Percentiles rank a stretch among this genome's conserved stretches.
phyloP scores from a whole-genome alignment of 37 sponge, comb jelly and placozoan species.

The Aplysina aerophoba region DNA sequence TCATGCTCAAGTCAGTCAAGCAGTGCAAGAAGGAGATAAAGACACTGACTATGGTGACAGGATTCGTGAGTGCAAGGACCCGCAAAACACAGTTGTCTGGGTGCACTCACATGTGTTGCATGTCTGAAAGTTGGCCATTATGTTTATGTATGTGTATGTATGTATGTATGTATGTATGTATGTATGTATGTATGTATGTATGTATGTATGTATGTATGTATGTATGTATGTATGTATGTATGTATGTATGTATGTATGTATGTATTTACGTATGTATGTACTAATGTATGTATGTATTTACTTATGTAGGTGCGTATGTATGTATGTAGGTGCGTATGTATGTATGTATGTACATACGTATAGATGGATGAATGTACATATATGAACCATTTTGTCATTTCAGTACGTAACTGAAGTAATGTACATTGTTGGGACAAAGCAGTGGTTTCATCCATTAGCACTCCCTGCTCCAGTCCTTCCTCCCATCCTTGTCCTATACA shows the following conservation, averaged over 20 bases:
- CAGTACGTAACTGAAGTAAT: no score
- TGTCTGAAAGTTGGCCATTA: neutral
- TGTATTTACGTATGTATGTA: neutral
- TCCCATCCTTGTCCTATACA: neutral
- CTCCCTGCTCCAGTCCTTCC: slow-evolving; percentile 6
- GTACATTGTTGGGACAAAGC: no score
- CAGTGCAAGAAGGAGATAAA: slow-evolving; percentile 91
- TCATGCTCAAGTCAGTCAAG: slow-evolving; percentile 77
- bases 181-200: no score
- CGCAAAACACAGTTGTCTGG: no score
- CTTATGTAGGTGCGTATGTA: neutral
- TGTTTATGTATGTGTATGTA: no score
- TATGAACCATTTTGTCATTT: no score
- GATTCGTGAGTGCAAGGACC: slow-evolving; percentile 51
- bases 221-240: no score
- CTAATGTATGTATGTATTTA: neutral
- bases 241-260: no score
- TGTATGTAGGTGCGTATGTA: slow-evolving; percentile 27
- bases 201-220: no score
- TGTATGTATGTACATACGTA: slow-evolving; percentile 19
- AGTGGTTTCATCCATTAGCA: neutral
- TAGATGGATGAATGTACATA: neutral
- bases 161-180: slow-evolving; percentile 31
- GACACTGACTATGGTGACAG: slow-evolving; percentile 52
- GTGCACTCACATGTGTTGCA: neutral